Evolutionary conservation across 2,888 invertebrate species (phyloP).

Genomic region (Phlogophora meticulosa): DNA sequence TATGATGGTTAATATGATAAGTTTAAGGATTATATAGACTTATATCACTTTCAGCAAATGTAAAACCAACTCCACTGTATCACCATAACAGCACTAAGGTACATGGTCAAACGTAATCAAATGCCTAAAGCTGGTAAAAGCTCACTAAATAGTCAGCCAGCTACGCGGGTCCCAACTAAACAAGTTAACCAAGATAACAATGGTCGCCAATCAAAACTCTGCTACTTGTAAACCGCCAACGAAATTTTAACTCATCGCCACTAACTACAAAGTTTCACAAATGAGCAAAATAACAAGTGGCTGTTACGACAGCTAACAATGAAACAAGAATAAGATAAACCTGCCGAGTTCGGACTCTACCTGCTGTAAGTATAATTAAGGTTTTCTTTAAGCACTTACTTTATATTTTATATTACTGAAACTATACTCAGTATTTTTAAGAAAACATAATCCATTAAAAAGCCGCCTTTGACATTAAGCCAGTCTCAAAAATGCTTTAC

Average conservation of each 20-base stretch:
- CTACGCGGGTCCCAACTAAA: slow-evolving; percentile 55
- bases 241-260: slow-evolving; percentile 65
- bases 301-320: slow-evolving; percentile 25
- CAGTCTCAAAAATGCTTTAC: not conserved
- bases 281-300: slow-evolving; percentile 44
- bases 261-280: slow-evolving; percentile 36
- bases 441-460: slow-evolving; percentile 11
- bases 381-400: slow-evolving; percentile 7
- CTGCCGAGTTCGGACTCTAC: slow-evolving; percentile 5
- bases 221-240: slow-evolving; percentile 70
- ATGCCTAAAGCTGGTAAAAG: slow-evolving; percentile 4
- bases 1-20: not conserved
- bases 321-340: slow-evolving; percentile 22
- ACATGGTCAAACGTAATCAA: not conserved
- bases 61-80: not conserved
- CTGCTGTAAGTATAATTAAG: slow-evolving; percentile 4
- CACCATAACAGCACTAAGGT: not conserved
- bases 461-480: slow-evolving; percentile 8
- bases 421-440: not conserved
- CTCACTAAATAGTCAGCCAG: slow-evolving; percentile 24
- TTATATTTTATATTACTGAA: slow-evolving; percentile 18
- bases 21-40: not conserved
- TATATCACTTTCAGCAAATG: not conserved
- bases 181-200: slow-evolving; percentile 70
- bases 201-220: slow-evolving; percentile 76